These are phyloP conservation scores for Eulithis prunata DNA, from an alignment of 2,888 invertebrate genomes.

Conservation along the genomic window DNA sequence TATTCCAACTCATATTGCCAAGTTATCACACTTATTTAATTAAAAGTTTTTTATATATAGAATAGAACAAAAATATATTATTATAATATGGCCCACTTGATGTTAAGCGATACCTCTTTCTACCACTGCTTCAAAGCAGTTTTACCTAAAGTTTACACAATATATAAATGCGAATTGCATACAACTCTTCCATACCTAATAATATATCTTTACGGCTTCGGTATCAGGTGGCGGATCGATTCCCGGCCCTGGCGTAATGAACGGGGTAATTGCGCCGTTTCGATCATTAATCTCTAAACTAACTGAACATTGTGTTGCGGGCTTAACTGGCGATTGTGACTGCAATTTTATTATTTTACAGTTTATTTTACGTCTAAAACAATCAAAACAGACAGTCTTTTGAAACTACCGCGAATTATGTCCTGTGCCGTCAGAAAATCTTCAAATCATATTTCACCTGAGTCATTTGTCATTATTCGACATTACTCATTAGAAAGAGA, in stretches of 20 bases:
- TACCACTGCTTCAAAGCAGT: too few species aligned
- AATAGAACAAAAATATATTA: too few species aligned
- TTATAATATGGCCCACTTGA: not conserved
- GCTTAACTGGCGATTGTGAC: slow-evolving; percentile 13
- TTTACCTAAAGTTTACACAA: not conserved
- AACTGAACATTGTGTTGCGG: slow-evolving; percentile 17
- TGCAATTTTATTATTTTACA: too few species aligned
- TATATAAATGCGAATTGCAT: slow-evolving; percentile 8
- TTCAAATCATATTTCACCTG: too few species aligned
- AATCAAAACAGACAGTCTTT: too few species aligned
- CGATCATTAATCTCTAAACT: slow-evolving; percentile 35
- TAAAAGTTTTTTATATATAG: too few species aligned
- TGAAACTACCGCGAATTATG: too few species aligned
- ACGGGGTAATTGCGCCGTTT: slow-evolving; percentile 39
- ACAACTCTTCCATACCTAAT: slow-evolving; percentile 21
- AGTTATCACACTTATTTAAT: too few species aligned
- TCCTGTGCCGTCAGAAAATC: too few species aligned
- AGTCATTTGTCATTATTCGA: too few species aligned
- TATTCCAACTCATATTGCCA: too few species aligned
- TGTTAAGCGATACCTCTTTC: not conserved
- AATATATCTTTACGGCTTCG: slow-evolving; percentile 55
- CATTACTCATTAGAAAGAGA: too few species aligned
- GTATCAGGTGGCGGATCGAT: slow-evolving; percentile 52
- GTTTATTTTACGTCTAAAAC: not conserved
- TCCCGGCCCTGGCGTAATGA: slow-evolving; percentile 35